Conservation (phyloP, 2,888 invertebrate species). For the Galerucella calmariensis region DNA sequence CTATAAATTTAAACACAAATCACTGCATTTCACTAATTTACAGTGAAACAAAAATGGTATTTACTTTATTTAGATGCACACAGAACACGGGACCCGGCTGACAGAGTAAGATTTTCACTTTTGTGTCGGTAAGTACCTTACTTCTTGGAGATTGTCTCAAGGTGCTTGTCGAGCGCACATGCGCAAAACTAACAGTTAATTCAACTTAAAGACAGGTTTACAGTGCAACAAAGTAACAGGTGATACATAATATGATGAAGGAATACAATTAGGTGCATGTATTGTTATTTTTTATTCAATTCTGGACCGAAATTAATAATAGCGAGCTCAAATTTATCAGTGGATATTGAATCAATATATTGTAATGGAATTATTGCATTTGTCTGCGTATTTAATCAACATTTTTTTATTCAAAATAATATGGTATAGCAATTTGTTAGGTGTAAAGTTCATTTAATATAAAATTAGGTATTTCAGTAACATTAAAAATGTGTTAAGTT, state of each 20-base stretch:
- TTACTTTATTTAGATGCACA: slow-evolving; percentile 24
- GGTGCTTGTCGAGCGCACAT: slow-evolving; percentile 57
- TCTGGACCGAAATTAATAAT: neutral
- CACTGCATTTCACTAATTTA: slow-evolving; percentile 23
- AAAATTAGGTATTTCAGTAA: too few relatives aligned
- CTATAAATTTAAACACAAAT: slow-evolving; percentile 16
- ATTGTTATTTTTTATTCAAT: neutral
- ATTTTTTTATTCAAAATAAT: too few relatives aligned
- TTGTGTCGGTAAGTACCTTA: slow-evolving; percentile 50
- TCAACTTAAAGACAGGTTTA: slow-evolving; percentile 62
- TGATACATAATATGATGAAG: slow-evolving; percentile 45
- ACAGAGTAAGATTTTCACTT: slow-evolving; percentile 56
- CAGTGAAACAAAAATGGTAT: slow-evolving; percentile 14
- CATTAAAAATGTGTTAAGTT: too few relatives aligned
- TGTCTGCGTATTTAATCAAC: too few relatives aligned
- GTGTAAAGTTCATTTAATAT: too few relatives aligned
- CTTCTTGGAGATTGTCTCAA: slow-evolving; percentile 58
- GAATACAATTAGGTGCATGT: slow-evolving; percentile 3
- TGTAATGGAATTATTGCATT: too few relatives aligned
- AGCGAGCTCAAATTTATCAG: neutral
- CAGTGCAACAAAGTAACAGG: slow-evolving; percentile 57
- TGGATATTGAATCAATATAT: too few relatives aligned
- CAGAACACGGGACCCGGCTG: slow-evolving; percentile 41
- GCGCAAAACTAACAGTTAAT: slow-evolving; percentile 58
- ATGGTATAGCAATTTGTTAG: too few relatives aligned